Evolutionary conservation across 2,113 vertebrate species (phyloP).

Genomic region (Eidolon helvum): DNA sequence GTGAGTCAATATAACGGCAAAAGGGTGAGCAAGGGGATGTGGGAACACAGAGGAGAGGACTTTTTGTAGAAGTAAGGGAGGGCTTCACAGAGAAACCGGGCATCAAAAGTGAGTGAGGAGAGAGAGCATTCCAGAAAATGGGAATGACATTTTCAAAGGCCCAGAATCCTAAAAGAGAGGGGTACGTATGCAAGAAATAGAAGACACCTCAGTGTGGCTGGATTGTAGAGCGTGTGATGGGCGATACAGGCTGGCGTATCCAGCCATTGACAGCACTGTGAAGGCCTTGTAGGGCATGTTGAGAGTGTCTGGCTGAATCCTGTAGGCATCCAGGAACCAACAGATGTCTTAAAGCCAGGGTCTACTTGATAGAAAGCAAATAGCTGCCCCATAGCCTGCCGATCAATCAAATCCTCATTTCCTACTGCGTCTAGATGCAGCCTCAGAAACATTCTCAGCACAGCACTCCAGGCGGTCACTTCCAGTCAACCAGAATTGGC

Average conservation of each 20-base stretch:
- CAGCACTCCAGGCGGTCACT: neutral
- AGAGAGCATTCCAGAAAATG: neutral
- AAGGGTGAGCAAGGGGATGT: neutral
- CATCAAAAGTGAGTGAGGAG: neutral
- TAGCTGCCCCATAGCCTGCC: neutral
- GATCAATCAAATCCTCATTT: neutral
- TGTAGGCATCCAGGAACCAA: neutral
- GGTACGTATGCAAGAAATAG: neutral
- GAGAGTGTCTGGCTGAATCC: neutral
- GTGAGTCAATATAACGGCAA: neutral
- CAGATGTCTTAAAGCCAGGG: neutral
- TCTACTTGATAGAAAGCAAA: neutral
- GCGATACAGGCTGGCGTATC: neutral
- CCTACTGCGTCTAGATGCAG: neutral
- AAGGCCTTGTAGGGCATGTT: neutral
- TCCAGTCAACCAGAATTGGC: constrained; percentile 38
- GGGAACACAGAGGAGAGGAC: neutral
- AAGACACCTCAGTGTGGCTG: neutral
- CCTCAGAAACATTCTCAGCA: neutral
- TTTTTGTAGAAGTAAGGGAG: neutral
- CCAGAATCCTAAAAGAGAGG: neutral
- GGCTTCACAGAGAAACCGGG: neutral
- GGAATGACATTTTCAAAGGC: neutral
- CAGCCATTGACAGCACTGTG: neutral
- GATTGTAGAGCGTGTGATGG: neutral